Conservation (phyloP, 2,113 vertebrate species). For the Ailurus styani region DNA sequence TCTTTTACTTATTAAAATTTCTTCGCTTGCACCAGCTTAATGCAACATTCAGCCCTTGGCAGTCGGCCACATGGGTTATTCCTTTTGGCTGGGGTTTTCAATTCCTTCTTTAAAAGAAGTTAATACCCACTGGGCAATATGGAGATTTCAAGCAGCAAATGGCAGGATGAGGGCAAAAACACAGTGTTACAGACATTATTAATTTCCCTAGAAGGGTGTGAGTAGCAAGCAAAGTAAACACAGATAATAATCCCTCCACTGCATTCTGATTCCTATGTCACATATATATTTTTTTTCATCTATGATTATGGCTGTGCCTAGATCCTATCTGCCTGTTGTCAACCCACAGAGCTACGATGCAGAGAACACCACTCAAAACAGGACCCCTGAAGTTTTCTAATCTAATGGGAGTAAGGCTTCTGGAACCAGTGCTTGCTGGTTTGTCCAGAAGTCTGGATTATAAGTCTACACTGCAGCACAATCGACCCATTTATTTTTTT, state of each 20-base stretch:
- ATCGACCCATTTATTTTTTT: not conserved
- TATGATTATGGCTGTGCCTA: not conserved
- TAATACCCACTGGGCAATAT: not conserved
- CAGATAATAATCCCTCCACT: not conserved
- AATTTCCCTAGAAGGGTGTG: not conserved
- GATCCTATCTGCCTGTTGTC: not conserved
- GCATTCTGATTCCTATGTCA: not conserved
- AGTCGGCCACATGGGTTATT: not conserved
- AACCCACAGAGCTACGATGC: not conserved
- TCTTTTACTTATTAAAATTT: conserved; percentile 12
- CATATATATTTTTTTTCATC: not conserved
- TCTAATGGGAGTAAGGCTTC: not conserved
- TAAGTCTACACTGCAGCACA: not conserved
- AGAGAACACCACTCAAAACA: not conserved
- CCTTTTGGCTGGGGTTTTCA: not conserved
- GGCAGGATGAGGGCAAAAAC: not conserved
- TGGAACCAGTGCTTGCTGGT: not conserved
- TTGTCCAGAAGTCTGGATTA: not conserved
- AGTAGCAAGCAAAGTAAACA: not conserved
- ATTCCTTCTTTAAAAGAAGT: conserved; percentile 4
- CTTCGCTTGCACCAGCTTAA: not conserved
- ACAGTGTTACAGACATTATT: not conserved
- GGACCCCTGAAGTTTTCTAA: not conserved
- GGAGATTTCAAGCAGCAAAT: not conserved
- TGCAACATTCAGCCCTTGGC: not conserved